Base-by-base conservation (phyloP, 1,140 invertebrate genomes). In the Drepana arcuata region DNA sequence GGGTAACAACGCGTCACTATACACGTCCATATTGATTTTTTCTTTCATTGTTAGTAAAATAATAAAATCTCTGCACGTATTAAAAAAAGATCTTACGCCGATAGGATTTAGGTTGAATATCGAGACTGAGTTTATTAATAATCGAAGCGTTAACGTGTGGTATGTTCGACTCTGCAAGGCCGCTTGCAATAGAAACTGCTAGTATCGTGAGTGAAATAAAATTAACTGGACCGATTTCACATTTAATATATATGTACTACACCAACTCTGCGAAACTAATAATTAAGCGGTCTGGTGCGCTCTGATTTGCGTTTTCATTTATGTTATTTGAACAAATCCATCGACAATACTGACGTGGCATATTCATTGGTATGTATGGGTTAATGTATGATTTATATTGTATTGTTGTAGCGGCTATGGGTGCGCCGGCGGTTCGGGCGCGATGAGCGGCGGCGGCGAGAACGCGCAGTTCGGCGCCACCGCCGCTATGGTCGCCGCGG, bases 401-500 rank as follows among this genome's bases (percentile, higher is more conserved):
- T 33, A 33, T 64, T 58, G 23, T 51, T 54, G 7, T 58, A 78
- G 73, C 73, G 75, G 83, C 72, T 84, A 84, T 84, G 83, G 83
- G 66, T 79, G 72, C 64, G 69, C 69, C 68, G 73, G 73, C 68
- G 80, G 75, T 66, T 42, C 73, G 80, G 78, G 79, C 83, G 82
- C 80, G 74, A 83, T 83, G 82, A 84, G 74, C 79, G 73, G 79
- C 73, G 81, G 77, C 42, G 79, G 77, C 70, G 82, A 79, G 60
- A 72, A 71, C 71, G 62, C 73, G 73, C 78, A 78, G 74, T 78
- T 77, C 66, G 77, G 73, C 77, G 77, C 75, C 75, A 75, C 78
- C 73, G 74, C 74, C 73, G 79, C 79, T 47, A 80, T 82, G 69
- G 79, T 81, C 60, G 75, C 75, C 69, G 79, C 77, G 65, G 77